These are phyloP conservation scores for Macaca mulatta DNA, from an alignment of 2,113 vertebrate genomes.

Conservation along the genomic window DNA sequence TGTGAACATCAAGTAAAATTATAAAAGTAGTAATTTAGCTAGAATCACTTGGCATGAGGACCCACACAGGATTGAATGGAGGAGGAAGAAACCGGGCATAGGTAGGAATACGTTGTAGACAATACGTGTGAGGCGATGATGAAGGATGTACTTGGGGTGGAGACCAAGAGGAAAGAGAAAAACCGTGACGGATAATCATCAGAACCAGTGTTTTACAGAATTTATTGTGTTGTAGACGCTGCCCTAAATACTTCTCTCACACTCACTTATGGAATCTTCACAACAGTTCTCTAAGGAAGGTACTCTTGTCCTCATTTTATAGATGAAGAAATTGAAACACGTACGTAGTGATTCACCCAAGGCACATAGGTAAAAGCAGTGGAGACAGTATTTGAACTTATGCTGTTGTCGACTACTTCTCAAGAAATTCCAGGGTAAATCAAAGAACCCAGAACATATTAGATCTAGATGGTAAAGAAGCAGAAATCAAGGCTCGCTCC, in stretches of 20 bases:
- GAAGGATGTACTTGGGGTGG: neutral
- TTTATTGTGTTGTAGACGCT: neutral
- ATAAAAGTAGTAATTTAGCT: neutral
- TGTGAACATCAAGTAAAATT: neutral
- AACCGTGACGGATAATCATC: neutral
- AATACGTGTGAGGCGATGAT: neutral
- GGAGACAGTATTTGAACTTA: neutral
- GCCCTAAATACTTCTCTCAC: neutral
- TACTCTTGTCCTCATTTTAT: neutral
- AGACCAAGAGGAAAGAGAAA: neutral
- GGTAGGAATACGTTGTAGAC: neutral
- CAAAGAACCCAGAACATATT: neutral
- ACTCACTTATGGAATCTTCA: neutral
- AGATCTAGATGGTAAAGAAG: neutral
- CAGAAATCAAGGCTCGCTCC: neutral
- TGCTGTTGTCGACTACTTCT: neutral
- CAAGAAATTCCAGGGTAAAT: neutral
- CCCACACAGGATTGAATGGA: neutral
- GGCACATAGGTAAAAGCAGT: neutral
- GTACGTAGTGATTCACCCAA: neutral
- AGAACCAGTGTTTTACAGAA: neutral
- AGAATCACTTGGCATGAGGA: neutral
- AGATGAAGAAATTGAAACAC: neutral
- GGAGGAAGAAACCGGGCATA: neutral
- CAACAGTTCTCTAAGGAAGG: neutral